These are phyloP conservation scores for Solea solea DNA, from an alignment of 2,113 vertebrate species.

Conservation along the genomic window DNA sequence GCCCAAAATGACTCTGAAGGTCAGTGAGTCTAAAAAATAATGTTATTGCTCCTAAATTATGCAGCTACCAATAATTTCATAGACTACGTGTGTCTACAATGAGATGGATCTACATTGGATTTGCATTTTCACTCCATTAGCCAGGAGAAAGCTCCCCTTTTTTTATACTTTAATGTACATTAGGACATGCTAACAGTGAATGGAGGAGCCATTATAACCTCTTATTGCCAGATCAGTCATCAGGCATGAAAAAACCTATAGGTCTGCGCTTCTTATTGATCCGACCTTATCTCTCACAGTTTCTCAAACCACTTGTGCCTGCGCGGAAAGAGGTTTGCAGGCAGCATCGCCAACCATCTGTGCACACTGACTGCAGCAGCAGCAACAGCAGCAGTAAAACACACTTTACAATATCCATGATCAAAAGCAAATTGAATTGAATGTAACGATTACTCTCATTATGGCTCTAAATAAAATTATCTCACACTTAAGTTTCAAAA, in stretches of 20 bases:
- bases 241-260: not conserved
- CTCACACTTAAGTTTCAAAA: no score
- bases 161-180: not conserved
- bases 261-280: not conserved
- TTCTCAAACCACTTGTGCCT: not conserved
- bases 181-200: not conserved
- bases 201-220: not conserved
- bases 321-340: not conserved
- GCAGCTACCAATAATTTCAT: not conserved
- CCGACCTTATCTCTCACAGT: not conserved
- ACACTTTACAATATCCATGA: not conserved
- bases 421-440: not conserved
- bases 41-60: not conserved
- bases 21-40: no score
- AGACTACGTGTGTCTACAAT: not conserved
- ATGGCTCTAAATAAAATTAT: no score
- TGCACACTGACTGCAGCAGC: not conserved
- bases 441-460: no score
- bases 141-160: not conserved
- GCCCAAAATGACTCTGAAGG: no score
- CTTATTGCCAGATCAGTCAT: not conserved
- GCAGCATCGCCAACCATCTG: not conserved
- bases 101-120: not conserved
- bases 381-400: not conserved
- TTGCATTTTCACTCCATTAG: constrained; percentile 2